Evolutionary conservation across 2,113 vertebrate genomes (phyloP).

Genomic region (Tympanuchus pallidicinctus): DNA sequence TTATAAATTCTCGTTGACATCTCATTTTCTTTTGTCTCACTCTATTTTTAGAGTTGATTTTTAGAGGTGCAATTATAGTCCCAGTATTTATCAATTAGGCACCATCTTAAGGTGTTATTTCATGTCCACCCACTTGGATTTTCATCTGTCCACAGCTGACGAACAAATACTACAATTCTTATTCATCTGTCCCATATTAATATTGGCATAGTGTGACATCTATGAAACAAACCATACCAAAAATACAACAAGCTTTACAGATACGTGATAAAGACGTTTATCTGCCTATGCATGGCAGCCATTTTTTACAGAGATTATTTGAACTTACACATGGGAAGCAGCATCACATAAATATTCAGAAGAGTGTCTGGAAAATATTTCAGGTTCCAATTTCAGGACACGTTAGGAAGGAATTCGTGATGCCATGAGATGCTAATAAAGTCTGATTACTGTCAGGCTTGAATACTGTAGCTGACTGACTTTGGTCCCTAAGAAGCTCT

Average conservation of each 20-base stretch:
- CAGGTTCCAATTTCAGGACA: constrained; percentile 21
- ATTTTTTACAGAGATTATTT: constrained; percentile 21
- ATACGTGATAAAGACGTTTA: neutral
- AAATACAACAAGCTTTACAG: neutral
- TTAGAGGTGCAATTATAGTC: constrained; percentile 38
- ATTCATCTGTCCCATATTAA: constrained; percentile 2
- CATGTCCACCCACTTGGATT: constrained; percentile 19
- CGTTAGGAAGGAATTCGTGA: neutral
- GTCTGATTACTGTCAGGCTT: constrained; percentile 9
- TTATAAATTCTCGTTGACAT: constrained; percentile 60
- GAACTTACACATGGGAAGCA: neutral
- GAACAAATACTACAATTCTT: neutral
- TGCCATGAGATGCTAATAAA: constrained; percentile 18
- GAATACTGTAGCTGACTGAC: neutral
- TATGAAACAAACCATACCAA: neutral
- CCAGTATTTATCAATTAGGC: constrained; percentile 42
- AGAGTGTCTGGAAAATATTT: neutral
- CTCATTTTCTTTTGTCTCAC: constrained; percentile 61
- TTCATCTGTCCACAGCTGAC: constrained; percentile 15
- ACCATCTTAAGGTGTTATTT: constrained; percentile 44
- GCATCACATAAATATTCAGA: constrained; percentile 7
- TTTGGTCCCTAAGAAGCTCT: neutral
- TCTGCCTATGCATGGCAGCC: neutral
- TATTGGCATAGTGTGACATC: neutral
- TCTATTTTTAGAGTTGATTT: constrained; percentile 68